Conservation (phyloP, 2,797 vertebrate species). For the Caiman crocodilus region DNA sequence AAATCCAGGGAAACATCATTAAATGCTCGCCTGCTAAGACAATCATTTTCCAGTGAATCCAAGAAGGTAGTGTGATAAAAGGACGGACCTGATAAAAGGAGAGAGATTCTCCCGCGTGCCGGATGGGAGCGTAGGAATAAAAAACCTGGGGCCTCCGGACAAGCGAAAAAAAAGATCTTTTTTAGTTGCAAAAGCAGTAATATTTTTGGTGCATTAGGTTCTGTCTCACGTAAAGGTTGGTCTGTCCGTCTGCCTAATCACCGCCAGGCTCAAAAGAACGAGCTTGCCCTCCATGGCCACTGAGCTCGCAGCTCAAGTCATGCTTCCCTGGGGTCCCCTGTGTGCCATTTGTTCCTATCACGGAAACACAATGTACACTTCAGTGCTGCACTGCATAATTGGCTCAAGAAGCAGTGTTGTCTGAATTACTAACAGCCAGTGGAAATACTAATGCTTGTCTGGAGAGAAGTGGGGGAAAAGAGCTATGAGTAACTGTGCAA, state of each 20-base stretch:
- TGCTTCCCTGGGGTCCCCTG: neutral
- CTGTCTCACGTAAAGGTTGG: neutral
- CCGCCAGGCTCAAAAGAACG: neutral
- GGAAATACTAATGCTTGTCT: conserved; percentile 15
- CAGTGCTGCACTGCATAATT: neutral
- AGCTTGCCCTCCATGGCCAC: neutral
- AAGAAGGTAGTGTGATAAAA: conserved; percentile 6
- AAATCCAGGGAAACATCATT: conserved; percentile 56
- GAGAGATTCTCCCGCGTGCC: neutral
- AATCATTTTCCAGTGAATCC: conserved; percentile 48
- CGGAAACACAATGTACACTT: accelerated
- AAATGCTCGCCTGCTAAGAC: conserved; percentile 68
- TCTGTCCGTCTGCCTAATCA: neutral
- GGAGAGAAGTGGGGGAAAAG: neutral
- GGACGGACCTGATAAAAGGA: conserved; percentile 23
- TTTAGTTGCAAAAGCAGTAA: neutral
- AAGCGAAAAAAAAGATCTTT: neutral
- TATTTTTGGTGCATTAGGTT: neutral
- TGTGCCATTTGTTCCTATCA: neutral
- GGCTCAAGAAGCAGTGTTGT: neutral
- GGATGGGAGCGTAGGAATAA: accelerated
- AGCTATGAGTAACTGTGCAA: neutral
- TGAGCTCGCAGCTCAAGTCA: neutral
- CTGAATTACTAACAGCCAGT: accelerated
- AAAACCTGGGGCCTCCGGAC: neutral